Conservation (phyloP, 2,113 vertebrate species). For the Empidonax traillii region DNA sequence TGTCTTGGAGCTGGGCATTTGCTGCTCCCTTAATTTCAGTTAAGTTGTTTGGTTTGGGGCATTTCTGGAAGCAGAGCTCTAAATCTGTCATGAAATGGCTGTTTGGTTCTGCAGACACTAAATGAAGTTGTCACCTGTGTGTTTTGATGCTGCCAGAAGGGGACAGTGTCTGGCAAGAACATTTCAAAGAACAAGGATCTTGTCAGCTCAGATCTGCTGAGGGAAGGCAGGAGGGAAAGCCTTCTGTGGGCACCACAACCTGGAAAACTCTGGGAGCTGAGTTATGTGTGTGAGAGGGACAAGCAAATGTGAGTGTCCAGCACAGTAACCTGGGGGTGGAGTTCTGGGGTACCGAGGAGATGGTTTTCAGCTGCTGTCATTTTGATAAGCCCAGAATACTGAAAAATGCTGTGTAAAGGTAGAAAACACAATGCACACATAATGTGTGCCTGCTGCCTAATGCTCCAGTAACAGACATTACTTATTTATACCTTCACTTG, state of each 20-base stretch:
- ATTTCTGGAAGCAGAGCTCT: background rate
- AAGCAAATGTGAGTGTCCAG: fast-evolving
- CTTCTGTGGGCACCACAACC: background rate
- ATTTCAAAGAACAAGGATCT: background rate
- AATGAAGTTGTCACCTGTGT: background rate
- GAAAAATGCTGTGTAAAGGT: background rate
- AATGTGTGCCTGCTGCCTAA: background rate
- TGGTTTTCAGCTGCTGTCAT: background rate
- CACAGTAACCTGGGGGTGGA: fast-evolving
- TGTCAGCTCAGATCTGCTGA: background rate
- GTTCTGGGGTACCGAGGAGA: background rate
- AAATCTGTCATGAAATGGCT: background rate
- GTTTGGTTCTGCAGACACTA: background rate
- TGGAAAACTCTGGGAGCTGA: background rate
- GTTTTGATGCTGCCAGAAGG: conserved; percentile 19
- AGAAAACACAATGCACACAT: background rate
- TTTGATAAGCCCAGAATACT: background rate
- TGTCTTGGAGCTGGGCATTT: background rate
- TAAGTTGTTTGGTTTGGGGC: background rate
- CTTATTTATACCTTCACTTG: background rate
- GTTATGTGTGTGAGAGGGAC: background rate
- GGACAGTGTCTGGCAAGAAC: background rate
- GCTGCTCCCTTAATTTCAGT: background rate
- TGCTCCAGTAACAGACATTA: background rate
- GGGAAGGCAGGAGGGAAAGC: background rate